These are phyloP conservation scores for Tenthredo distinguenda DNA, from an alignment of 2,888 invertebrate species.

Conservation along the genomic window DNA sequence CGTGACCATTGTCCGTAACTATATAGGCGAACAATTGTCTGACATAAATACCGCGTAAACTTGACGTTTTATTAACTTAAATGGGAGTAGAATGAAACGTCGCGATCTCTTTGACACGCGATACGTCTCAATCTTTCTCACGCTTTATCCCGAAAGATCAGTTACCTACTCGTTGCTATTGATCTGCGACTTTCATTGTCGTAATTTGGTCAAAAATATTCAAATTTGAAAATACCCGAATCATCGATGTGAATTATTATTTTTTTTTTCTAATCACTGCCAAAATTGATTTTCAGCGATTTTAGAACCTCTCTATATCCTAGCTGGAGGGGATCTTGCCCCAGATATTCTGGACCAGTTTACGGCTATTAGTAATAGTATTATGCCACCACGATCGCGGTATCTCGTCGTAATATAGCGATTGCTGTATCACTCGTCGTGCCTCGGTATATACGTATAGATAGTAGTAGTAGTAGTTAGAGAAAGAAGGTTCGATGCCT, in stretches of 20 bases:
- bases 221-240: not conserved
- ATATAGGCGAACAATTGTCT: not conserved
- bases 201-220: not conserved
- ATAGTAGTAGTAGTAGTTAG: conserved; percentile 49
- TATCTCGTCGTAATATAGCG: not conserved
- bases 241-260: not conserved
- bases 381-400: not conserved
- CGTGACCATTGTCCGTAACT: not conserved
- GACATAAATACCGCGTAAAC: conserved; percentile 26
- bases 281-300: not conserved
- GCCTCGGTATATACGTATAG: not conserved
- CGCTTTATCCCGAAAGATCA: not conserved
- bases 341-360: conserved; percentile 3
- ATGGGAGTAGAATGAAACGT: not conserved
- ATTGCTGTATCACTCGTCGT: conserved; percentile 9
- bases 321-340: not conserved
- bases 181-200: not conserved
- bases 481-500: conserved; percentile 61
- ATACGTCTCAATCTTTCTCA: conserved; percentile 5
- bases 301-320: not conserved
- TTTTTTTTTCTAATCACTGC: not conserved
- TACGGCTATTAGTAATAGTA: not conserved
- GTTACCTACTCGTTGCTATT: not conserved
- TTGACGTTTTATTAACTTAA: conserved; percentile 12
- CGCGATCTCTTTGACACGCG: conserved; percentile 27